These are phyloP conservation scores for Mustela nigripes DNA, from an alignment of 2,113 vertebrate genomes.

Conservation along the genomic window DNA sequence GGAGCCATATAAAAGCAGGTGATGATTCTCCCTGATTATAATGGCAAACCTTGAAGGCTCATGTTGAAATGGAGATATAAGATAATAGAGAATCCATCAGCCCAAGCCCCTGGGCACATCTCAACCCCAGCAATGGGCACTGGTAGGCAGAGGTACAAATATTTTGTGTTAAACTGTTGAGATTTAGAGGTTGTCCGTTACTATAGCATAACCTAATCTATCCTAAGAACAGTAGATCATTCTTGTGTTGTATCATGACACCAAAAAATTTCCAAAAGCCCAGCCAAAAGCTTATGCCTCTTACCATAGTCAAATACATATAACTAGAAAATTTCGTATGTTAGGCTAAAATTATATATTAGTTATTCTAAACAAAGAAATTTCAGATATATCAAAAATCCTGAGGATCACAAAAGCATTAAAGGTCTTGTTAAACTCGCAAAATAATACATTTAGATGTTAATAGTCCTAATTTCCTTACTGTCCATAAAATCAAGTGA, in stretches of 20 bases:
- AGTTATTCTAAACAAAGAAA: not conserved
- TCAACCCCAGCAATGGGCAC: not conserved
- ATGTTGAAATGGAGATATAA: not conserved
- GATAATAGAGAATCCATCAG: not conserved
- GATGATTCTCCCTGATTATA: not conserved
- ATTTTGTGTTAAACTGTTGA: not conserved
- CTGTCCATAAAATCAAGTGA: not conserved
- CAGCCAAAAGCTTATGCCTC: not conserved
- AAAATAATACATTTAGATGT: not conserved
- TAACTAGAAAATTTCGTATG: not conserved
- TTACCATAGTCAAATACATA: not conserved
- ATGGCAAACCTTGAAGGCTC: not conserved
- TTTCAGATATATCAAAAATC: not conserved
- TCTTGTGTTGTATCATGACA: not conserved
- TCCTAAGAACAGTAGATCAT: not conserved
- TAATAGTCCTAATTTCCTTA: not conserved
- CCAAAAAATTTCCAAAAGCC: not conserved
- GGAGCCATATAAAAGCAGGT: not conserved
- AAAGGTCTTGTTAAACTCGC: not conserved
- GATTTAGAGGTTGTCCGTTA: not conserved
- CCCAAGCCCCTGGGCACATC: not conserved
- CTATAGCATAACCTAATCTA: not conserved
- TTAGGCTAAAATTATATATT: not conserved
- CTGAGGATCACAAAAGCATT: not conserved
- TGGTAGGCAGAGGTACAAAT: not conserved